A percentile compares a stretch with the other conserved stretches of the same genome.
Conservation (phyloP, 2,113 vertebrate genomes). For the Cyanoderma ruficeps region DNA sequence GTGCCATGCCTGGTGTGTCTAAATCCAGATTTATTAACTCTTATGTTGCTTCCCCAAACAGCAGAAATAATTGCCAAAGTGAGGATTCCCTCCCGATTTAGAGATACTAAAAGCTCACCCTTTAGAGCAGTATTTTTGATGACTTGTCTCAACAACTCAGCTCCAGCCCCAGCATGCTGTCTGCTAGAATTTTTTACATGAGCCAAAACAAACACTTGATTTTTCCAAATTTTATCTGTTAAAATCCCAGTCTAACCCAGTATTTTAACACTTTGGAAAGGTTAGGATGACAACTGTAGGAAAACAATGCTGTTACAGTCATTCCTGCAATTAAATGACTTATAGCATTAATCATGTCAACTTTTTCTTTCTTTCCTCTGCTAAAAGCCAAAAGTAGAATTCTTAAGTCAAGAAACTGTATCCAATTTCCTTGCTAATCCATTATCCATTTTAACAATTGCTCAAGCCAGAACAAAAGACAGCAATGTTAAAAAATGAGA, state of each 20-base stretch:
- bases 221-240: conserved; percentile 58
- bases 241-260: conserved; percentile 46
- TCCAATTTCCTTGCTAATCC: conserved; percentile 7
- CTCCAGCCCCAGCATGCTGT: background rate
- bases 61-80: background rate
- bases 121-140: background rate
- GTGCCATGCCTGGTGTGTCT: background rate
- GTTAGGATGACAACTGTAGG: conserved; percentile 60
- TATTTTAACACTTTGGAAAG: conserved; percentile 58
- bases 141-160: background rate
- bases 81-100: background rate
- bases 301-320: conserved; percentile 69
- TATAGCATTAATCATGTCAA: background rate
- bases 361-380: background rate
- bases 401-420: conserved; percentile 21
- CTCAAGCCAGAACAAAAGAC: background rate
- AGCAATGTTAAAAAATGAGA: background rate
- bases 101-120: background rate
- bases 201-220: conserved; percentile 70
- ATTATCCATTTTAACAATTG: background rate
- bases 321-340: conserved; percentile 65
- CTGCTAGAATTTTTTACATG: background rate
- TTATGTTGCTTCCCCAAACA: background rate
- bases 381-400: conserved; percentile 62
- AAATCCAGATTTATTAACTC: background rate